A percentile compares a stretch with the other conserved stretches of the same genome.
These are phyloP conservation scores for Autographa gamma DNA, from an alignment of 2,888 invertebrate species.

Conservation along the genomic window DNA sequence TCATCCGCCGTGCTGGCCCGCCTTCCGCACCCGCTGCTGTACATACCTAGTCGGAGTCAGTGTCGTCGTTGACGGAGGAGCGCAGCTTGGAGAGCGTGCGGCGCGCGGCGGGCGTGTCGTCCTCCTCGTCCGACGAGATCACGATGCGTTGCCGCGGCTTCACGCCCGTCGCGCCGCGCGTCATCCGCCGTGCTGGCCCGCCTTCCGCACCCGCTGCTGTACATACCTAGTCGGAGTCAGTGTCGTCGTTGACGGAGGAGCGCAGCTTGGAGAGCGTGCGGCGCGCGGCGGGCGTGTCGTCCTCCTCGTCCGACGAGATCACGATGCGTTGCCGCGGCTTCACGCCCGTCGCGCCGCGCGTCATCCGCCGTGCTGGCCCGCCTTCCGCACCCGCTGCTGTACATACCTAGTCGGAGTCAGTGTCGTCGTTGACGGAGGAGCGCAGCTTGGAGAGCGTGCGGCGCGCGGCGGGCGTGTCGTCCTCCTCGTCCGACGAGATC, in stretches of 20 bases:
- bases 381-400: too few relatives aligned
- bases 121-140: conserved; percentile 63
- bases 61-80: conserved; percentile 72
- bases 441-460: conserved; percentile 21
- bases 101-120: conserved; percentile 42
- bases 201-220: too few relatives aligned
- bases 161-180: too few relatives aligned
- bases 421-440: conserved; percentile 15
- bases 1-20: too few relatives aligned
- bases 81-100: conserved; percentile 82
- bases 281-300: conserved; percentile 83
- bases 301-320: conserved; percentile 80
- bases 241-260: conserved; percentile 41
- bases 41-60: conserved; percentile 76
- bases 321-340: too few relatives aligned
- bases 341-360: too few relatives aligned
- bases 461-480: conserved; percentile 20
- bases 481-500: conserved; percentile 8
- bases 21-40: too few relatives aligned
- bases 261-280: conserved; percentile 84
- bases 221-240: conserved; percentile 17
- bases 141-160: too few relatives aligned
- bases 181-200: too few relatives aligned
- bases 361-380: too few relatives aligned
- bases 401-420: conserved; percentile 39